Base-by-base conservation (phyloP, 2,113 vertebrate species). In the Leptobrachium ailaonicum region DNA sequence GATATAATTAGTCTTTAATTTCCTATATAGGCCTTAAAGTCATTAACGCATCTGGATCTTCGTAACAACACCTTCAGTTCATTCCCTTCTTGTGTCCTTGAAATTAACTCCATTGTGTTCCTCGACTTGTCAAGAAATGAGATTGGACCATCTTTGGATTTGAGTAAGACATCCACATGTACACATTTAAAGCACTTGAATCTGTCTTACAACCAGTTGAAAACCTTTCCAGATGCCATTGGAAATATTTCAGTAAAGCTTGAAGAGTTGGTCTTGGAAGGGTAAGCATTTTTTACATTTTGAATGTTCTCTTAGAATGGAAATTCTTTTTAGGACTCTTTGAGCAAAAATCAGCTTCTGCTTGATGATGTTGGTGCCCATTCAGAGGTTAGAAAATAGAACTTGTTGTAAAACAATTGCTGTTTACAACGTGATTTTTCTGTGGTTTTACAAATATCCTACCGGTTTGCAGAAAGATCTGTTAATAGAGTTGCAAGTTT, bases 101-200 rank as follows among this genome's bases (percentile, higher is more conserved):
- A 92, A 82, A 92, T 99, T 88, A 94, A 87, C 5, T 92, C 89
- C 0, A 89, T 99, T 41, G 85, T 76, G 79, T 87, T 71, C 44
- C 93, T 99, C 14, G 97, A 98, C 75, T 83, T 96, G 62, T 98
- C 98, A 10, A 94, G 94, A 8, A 99, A 99, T 84, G 90, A 92
- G 14, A 92, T 99, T 11, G 95, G 95, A 0, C 94, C 95, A 6
- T 86, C 85, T 2, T 73, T 97, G 76, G 66, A 76, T 83, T 86
- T 97, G 80, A 91, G 93, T 85, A 86, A 90, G 0, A 41, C 47
- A 0, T 81, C 90, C 79, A 86, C 82, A 83, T 97, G 95, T 82
- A 87, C 87, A 0, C 92, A 93, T 0, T 89, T 99, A 78, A 93
- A 90, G 70, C 95, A 95, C 3, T 87, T 99, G 42, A 98, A 96